Evolutionary conservation across 2,888 invertebrate species (phyloP), one percentile per base, ranked within the genome.

Genomic region (Anticlea derivata): DNA sequence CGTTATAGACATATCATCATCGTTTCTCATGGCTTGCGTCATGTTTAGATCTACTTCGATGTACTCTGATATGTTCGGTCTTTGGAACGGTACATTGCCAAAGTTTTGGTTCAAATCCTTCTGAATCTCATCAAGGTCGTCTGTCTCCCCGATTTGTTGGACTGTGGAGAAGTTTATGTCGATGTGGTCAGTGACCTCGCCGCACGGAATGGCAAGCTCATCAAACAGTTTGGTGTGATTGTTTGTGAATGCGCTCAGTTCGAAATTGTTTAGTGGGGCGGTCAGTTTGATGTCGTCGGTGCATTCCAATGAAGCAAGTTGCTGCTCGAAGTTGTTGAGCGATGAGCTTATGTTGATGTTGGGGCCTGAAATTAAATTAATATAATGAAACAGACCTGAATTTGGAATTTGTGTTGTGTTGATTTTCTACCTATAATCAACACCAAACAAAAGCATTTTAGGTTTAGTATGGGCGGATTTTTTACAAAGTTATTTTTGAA

Each of bases 1-100:
- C 0, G 88, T 88, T 24, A 88, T 83, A 0, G 88, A 87, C 86
- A 89, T 87, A 55, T 89, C 83, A 7, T 75, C 78, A 12, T 81
- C 77, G 31, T 65, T 72, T 1, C 51, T 65, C 1, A 73, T 12
- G 0, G 70, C 65, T 26, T 77, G 74, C 0, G 87, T 89, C 51
- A 66, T 70, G 27, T 88, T 81, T 1, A 88, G 57, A 70, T 88
- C 88, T 0, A 89, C 60, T 60, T 86, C 87, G 13, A 87, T 81
- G 44, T 83, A 86, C 38, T 83, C 83, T 0, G 85, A 86, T 7
- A 78, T 47, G 31, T 76, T 69, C 2, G 62, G 71, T 3, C 55
- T 54, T 4, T 62, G 67, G 8, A 69, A 74, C 0, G 76, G 74
- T 0, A 73, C 71, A 0, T 70, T 55, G 0, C 68, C 53, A 48